Percentiles rank a stretch among this genome's conserved stretches.
phyloP scores from a whole-genome alignment of 2,888 invertebrate species.

The Ethmia dodecea region DNA sequence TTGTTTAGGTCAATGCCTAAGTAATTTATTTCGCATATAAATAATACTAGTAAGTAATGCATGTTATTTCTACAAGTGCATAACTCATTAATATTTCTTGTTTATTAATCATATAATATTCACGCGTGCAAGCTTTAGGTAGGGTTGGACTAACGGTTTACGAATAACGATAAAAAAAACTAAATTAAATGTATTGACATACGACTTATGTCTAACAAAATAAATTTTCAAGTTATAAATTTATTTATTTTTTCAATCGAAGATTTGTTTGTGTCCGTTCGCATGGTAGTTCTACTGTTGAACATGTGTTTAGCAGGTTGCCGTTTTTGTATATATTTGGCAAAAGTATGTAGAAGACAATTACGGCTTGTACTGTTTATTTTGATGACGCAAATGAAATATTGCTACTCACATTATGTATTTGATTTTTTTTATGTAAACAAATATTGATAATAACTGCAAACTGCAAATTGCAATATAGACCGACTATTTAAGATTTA shows the following conservation, averaged over 20 bases:
- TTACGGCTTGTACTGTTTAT: constrained; percentile 29
- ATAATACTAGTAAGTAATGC: constrained; percentile 31
- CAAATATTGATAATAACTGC: too few relatives aligned
- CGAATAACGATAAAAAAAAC: too few relatives aligned
- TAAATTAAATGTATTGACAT: too few relatives aligned
- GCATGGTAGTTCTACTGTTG: not conserved
- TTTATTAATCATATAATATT: too few relatives aligned
- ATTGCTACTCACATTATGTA: constrained; percentile 6
- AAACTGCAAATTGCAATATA: too few relatives aligned
- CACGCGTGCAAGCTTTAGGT: too few relatives aligned
- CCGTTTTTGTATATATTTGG: constrained; percentile 21
- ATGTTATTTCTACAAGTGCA: constrained; percentile 21
- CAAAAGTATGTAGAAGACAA: constrained; percentile 27
- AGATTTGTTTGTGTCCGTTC: not conserved
- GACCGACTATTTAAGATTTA: too few relatives aligned
- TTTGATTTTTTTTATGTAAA: too few relatives aligned
- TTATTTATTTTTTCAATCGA: too few relatives aligned
- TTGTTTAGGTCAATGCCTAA: constrained; percentile 20
- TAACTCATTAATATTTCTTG: constrained; percentile 8
- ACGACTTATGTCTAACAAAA: too few relatives aligned
- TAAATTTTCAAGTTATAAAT: too few relatives aligned
- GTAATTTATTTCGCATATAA: constrained; percentile 44
- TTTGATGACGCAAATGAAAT: constrained; percentile 23
- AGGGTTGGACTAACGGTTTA: too few relatives aligned
- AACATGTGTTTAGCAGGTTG: constrained; percentile 43